Percentiles rank a stretch among this genome's conserved stretches.
phyloP scores from a whole-genome alignment of 2,888 invertebrate species.

The Morpho deidamia region DNA sequence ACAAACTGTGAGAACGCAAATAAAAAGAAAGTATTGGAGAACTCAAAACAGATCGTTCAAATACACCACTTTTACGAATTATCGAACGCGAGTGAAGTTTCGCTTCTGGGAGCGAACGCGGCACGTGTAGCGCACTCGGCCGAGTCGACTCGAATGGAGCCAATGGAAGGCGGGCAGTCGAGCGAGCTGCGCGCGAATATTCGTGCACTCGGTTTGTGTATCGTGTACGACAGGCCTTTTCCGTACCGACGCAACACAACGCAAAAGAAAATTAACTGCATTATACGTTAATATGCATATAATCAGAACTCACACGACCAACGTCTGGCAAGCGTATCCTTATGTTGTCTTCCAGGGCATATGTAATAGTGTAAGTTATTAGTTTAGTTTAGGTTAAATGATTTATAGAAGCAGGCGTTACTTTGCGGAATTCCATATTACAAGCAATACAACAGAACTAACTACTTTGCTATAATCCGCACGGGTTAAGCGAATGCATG shows the following conservation, averaged over 20 bases:
- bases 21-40: slow-evolving; percentile 45
- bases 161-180: slow-evolving; percentile 20
- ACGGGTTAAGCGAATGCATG: too few relatives aligned
- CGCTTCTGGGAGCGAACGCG: slow-evolving; percentile 42
- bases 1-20: slow-evolving; percentile 52
- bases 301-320: slow-evolving; percentile 53
- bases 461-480: too few relatives aligned
- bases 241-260: slow-evolving; percentile 33
- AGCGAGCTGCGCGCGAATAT: slow-evolving; percentile 18
- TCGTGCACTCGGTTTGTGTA: slow-evolving; percentile 11
- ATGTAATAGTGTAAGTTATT: too few relatives aligned
- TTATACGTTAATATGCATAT: slow-evolving; percentile 50
- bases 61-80: slow-evolving; percentile 62
- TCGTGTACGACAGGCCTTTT: slow-evolving; percentile 31
- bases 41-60: slow-evolving; percentile 44
- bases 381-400: too few relatives aligned
- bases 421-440: too few relatives aligned
- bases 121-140: slow-evolving; percentile 49
- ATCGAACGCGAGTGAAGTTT: slow-evolving; percentile 62
- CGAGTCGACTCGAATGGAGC: slow-evolving; percentile 56
- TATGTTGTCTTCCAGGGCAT: background rate
- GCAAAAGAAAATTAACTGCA: slow-evolving; percentile 50
- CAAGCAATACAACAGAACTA: too few relatives aligned
- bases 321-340: slow-evolving; percentile 30
- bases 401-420: too few relatives aligned